Conservation (phyloP, 1,140 invertebrate genomes). For the Caenorhabditis latens region DNA sequence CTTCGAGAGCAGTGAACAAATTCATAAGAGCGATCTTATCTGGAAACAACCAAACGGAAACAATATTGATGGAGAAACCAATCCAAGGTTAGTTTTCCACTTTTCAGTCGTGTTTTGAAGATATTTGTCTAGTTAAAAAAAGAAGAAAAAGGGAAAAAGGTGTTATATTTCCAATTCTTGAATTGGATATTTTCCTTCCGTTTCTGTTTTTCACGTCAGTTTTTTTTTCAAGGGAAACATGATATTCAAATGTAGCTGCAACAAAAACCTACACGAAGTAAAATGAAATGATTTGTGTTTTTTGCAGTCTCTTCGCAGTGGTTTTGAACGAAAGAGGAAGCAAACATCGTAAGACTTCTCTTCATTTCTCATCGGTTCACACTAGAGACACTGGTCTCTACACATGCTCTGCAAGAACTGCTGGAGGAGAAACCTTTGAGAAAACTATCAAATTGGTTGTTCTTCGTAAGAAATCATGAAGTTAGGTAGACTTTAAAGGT, state of each 20-base stretch:
- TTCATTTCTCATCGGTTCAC: constrained; percentile 58
- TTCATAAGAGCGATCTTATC: constrained; percentile 44
- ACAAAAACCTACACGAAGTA: neutral
- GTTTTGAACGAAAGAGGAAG: constrained; percentile 47
- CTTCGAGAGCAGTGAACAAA: constrained; percentile 43
- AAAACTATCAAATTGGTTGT: constrained; percentile 56
- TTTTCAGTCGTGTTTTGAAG: neutral
- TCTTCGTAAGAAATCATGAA: constrained; percentile 16
- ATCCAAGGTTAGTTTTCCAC: constrained; percentile 39
- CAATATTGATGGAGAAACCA: constrained; percentile 51
- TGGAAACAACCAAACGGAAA: constrained; percentile 56
- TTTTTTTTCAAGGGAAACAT: constrained; percentile 8
- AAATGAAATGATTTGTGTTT: constrained; percentile 4
- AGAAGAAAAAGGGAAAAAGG: neutral
- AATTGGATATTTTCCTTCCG: constrained; percentile 29
- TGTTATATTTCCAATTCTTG: constrained; percentile 35
- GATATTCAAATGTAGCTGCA: constrained; percentile 38
- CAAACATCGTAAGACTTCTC: constrained; percentile 53
- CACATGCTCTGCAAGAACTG: constrained; percentile 55
- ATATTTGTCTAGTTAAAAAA: neutral
- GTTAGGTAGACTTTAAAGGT: neutral
- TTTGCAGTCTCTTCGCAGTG: constrained; percentile 60
- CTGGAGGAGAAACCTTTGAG: constrained; percentile 53
- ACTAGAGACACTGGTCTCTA: constrained; percentile 58
- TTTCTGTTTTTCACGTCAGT: constrained; percentile 22